Evolutionary conservation across 1,140 invertebrate genomes (phyloP), one percentile per base, ranked within the genome.

Genomic region (Formica selysi): DNA sequence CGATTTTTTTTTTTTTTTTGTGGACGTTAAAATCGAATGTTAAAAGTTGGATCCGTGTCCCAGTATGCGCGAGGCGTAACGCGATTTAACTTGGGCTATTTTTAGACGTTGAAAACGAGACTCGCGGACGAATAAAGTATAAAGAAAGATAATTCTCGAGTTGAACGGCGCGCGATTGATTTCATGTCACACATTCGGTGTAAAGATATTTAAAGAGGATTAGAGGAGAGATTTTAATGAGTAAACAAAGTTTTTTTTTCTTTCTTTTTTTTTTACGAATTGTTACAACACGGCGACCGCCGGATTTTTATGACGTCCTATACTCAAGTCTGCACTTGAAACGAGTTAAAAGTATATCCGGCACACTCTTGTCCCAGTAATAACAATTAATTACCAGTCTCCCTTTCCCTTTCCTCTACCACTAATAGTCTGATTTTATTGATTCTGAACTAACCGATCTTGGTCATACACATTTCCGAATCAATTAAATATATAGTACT

Each of bases 401-500:
- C 64, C 65, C 51, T 22, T 26, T 51, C 54, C 73, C 29, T 29
- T 44, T 70, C 36, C 57, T 41, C 48, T 59, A 62, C 44, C 61
- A 73, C 78, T 85, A 76, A 90, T 90, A 90, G 87, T 87, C 90
- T 90, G 89, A 91, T 90, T 86, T 86, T 71, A 88, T 90, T 86
- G 83, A 88, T 88, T 90, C 87, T 61, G 89, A 84, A 83, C 88
- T 90, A 89, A 89, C 59, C 62, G 84, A 91, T 91, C 87, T 89
- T 90, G 90, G 90, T 92, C 90, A 90, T 87, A 89, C 86, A 89
- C 86, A 85, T 91, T 89, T 90, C 88, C 87, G 81, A 89, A 89
- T 91, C 90, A 91, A 76, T 86, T 87, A 91, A 87, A 90, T 90
- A 90, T 91, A 91, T 74, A 88, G 88, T 83, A 91, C 87, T 92